Base-by-base conservation (phyloP, 2,797 vertebrate species). In the Xiphophorus birchmanni region DNA sequence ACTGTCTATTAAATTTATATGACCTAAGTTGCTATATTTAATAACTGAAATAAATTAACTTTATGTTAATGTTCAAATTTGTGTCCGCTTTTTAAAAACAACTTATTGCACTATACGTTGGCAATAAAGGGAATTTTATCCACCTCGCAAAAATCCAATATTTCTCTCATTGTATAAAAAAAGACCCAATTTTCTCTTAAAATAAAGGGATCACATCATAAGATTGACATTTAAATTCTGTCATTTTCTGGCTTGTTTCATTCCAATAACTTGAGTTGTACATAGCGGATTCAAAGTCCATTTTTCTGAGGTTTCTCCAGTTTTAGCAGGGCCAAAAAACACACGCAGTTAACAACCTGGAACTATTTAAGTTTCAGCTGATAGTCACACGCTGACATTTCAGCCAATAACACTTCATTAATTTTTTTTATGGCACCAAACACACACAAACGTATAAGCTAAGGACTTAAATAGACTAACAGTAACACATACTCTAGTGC, bases 331-430 rank as follows among this genome's bases (percentile, higher is more conserved):
- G 92, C 90, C 67, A 80, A 9, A 73, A 78, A 76, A 83, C 65
- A 15, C 81, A 86, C 6, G 11, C 85, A 81, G 75, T 83, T 87
- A 83, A 84, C 92, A 81, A 75, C 82, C 72, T 78, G 78, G 81
- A 92, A 82, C 83, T 3, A 40, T 78, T 89, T 83, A 78, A 40
- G 75, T 80, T 87, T 87, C 26, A 86, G 76, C 82, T 87, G 87
- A 92, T 87, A 86, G 74, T 83, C 88, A 60, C 47, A 65, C 44
- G 78, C 84, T 75, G 81, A 90, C 85, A 80, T 90, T 83, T 85
- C 89, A 88, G 91, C 91, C 91, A 93, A 78, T 74, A 91, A 91
- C 92, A 93, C 89, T 88, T 90, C 48, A 92, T 90, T 83, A 40
- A n/a, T 82, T 75, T 82, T 52, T 6, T 23, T 84, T 75, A 73